Percentiles rank a stretch among this genome's conserved stretches.
phyloP scores from a whole-genome alignment of 2,888 invertebrate genomes.

The Phania funesta region DNA sequence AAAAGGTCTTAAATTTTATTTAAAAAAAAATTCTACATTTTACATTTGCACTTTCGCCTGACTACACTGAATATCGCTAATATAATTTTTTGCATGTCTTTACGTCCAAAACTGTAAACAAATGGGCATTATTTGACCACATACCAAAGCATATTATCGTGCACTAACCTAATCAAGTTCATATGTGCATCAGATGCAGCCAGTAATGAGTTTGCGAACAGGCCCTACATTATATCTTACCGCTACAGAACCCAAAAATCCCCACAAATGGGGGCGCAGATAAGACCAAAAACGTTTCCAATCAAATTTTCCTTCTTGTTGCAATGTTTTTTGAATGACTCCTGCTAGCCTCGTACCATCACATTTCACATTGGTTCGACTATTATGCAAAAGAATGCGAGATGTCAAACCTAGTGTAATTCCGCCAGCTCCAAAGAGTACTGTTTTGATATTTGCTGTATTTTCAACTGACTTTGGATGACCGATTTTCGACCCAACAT shows the following conservation, averaged over 20 bases:
- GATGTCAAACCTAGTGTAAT: constrained; percentile 73
- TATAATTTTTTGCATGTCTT: too few relatives aligned
- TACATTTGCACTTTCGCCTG: too few relatives aligned
- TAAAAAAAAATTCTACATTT: too few relatives aligned
- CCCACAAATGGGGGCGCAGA: constrained; percentile 88
- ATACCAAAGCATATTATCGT: too few relatives aligned
- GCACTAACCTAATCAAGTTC: too few relatives aligned
- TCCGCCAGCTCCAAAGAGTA: constrained; percentile 74
- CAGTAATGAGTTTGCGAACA: neutral
- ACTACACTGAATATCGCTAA: too few relatives aligned
- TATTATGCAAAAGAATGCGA: constrained; percentile 71
- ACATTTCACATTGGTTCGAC: constrained; percentile 71
- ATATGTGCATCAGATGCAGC: too few relatives aligned
- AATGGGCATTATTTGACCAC: too few relatives aligned
- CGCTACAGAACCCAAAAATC: constrained; percentile 88
- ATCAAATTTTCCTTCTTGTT: constrained; percentile 85
- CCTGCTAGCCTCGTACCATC: constrained; percentile 77
- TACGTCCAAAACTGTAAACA: too few relatives aligned
- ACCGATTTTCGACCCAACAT: neutral
- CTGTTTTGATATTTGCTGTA: constrained; percentile 64
- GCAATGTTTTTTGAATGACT: constrained; percentile 73
- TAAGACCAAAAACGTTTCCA: constrained; percentile 88
- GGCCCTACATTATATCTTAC: constrained; percentile 83
- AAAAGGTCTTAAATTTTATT: too few relatives aligned
- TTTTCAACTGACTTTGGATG: constrained; percentile 18